A percentile compares a stretch with the other conserved stretches of the same genome.
These are phyloP conservation scores for Siniperca obscura DNA, from an alignment of 2,797 vertebrate genomes.

Conservation along the genomic window DNA sequence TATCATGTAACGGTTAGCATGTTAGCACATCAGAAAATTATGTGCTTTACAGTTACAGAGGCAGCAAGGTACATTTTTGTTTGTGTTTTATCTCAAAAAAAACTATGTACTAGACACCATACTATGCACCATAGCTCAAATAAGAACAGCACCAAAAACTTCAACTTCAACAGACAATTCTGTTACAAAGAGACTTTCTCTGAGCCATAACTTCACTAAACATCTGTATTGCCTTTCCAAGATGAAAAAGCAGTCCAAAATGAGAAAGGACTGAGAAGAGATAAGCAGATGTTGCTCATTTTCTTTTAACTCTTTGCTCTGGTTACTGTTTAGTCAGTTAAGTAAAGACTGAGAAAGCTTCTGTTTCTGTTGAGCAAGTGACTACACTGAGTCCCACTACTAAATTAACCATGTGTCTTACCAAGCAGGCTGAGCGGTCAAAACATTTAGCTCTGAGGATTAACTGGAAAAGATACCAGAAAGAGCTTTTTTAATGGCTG, in stretches of 20 bases:
- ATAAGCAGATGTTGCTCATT: slow-evolving; percentile 22
- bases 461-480: neutral
- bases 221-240: slow-evolving; percentile 31
- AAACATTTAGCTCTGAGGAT: neutral
- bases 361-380: neutral
- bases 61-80: neutral
- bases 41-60: neutral
- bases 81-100: neutral
- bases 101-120: neutral
- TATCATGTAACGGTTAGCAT: neutral
- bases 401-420: neutral
- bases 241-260: slow-evolving; percentile 25
- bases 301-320: slow-evolving; percentile 27
- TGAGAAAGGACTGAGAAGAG: slow-evolving; percentile 7
- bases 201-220: slow-evolving; percentile 28
- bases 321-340: slow-evolving; percentile 10
- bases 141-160: slow-evolving; percentile 1
- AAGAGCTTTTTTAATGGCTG: too few relatives aligned
- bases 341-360: neutral
- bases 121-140: neutral
- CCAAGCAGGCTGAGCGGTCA: neutral
- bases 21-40: neutral
- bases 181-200: slow-evolving; percentile 27
- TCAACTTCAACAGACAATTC: neutral
- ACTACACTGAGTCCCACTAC: neutral